Base-by-base conservation (phyloP, 1,140 invertebrate species). In the Dendrolimus kikuchii region DNA sequence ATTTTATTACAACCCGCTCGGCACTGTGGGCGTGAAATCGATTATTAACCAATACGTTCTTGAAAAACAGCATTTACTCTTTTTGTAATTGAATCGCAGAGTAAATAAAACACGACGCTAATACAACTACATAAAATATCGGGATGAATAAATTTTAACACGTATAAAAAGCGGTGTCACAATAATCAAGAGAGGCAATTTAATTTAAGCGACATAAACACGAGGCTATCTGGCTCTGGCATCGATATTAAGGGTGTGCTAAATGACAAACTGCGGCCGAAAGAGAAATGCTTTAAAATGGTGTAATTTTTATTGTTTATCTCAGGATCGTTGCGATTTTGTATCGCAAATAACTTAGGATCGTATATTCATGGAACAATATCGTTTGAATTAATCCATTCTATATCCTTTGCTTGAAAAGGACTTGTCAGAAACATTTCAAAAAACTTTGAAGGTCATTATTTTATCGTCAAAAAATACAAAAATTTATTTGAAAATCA, bases 191-290 rank as follows among this genome's bases (percentile, higher is more conserved):
- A 66, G 66, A 63, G 69, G 79, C 75, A 76, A 82, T 82, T 83
- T 82, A 82, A 84, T 82, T 77, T 75, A 78, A 81, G 75, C 66
- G 78, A 85, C 79, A 77, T 85, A 77, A 77, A 80, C 77, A 80
- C 71, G 67, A 55, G 62, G 64, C 65, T 78, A 82, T 84, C 79
- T 78, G 71, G 69, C 77, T 54, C 66, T 65, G 68, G 66, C 76
- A 81, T 86, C 79, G 79, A 81, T 81, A 70, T 72, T 75, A 83
- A 86, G 77, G 77, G 69, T 66, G 72, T 72, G 77, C 64, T 77
- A 82, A 81, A 82, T 83, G 80, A 86, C 77, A 80, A 82, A 86
- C 66, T 79, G 74, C 77, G 71, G 59, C 64, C 60, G 66, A 63
- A 62, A 76, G 71, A 77, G 70, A 77, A 81, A 75, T 75, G 73